phyloP scores from a whole-genome alignment of 2,888 invertebrate species.

The Bellardia bayeri region DNA sequence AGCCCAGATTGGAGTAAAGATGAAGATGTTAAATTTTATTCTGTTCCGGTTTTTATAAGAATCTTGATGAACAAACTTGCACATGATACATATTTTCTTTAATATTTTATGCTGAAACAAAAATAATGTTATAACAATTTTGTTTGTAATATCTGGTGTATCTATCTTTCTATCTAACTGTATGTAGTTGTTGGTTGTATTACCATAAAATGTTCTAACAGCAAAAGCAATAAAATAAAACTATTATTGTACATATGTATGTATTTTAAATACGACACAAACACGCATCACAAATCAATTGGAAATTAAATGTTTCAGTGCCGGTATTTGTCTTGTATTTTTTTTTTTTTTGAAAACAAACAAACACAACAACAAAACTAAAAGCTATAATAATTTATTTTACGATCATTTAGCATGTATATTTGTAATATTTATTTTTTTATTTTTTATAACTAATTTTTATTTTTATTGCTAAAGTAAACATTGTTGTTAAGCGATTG shows the following conservation, averaged over 20 bases:
- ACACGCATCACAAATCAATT: constrained; percentile 65
- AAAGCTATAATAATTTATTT: constrained; percentile 56
- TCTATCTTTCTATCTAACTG: too few species aligned
- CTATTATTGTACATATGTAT: background rate
- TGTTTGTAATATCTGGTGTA: too few species aligned
- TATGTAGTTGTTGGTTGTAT: background rate
- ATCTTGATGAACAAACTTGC: too few species aligned
- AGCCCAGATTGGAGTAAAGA: too few species aligned
- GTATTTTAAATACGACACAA: constrained; percentile 30
- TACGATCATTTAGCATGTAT: constrained; percentile 62
- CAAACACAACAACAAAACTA: background rate
- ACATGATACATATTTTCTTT: too few species aligned
- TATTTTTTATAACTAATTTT: constrained; percentile 46
- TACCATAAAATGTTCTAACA: background rate
- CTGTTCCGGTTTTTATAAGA: too few species aligned
- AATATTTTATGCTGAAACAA: too few species aligned
- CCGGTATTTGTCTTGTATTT: background rate
- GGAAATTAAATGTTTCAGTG: constrained; percentile 28
- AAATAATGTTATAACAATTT: too few species aligned
- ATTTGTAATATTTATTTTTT: constrained; percentile 27
- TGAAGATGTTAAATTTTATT: too few species aligned
- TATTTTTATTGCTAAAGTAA: constrained; percentile 50
- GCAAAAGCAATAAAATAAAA: constrained; percentile 2
- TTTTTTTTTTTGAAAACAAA: background rate
- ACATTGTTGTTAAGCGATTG: constrained; percentile 35